Evolutionary conservation across 2,888 invertebrate species (phyloP).

Genomic region (Siphlonurus alternatus): DNA sequence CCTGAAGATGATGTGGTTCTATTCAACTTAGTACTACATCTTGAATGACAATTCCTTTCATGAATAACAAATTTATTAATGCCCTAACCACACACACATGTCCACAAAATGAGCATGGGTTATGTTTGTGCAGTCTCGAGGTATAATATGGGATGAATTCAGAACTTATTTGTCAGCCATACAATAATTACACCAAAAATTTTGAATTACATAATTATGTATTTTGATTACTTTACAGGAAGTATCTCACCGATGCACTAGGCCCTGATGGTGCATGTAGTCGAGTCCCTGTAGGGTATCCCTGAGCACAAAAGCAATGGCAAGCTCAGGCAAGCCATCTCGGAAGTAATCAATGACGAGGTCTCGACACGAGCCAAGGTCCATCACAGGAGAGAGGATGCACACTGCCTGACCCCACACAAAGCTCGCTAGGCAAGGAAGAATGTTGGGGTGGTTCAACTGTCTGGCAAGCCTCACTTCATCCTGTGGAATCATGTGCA

Average conservation of each 20-base stretch:
- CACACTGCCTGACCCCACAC: constrained; percentile 61
- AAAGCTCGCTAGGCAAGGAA: constrained; percentile 59
- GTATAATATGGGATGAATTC: too few relatives aligned
- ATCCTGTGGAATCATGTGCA: constrained; percentile 39
- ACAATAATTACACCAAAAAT: too few relatives aligned
- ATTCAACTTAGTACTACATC: too few relatives aligned
- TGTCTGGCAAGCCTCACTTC: constrained; percentile 64
- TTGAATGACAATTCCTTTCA: too few relatives aligned
- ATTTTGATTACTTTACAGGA: neutral
- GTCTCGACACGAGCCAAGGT: constrained; percentile 67
- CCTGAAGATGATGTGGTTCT: too few relatives aligned
- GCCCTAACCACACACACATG: too few relatives aligned
- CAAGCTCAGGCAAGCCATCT: constrained; percentile 63
- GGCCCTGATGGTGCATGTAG: constrained; percentile 69
- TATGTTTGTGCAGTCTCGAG: too few relatives aligned
- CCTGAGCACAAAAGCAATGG: constrained; percentile 58
- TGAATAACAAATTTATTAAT: too few relatives aligned
- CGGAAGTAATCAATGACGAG: constrained; percentile 54
- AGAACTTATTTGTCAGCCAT: too few relatives aligned
- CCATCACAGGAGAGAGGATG: constrained; percentile 67
- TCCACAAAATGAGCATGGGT: too few relatives aligned
- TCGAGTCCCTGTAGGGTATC: constrained; percentile 64
- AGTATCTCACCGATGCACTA: constrained; percentile 56
- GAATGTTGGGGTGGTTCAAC: constrained; percentile 60
- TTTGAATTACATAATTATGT: neutral